phyloP scores from a whole-genome alignment of 2,797 vertebrate genomes.

The Ispidina lecontei region DNA sequence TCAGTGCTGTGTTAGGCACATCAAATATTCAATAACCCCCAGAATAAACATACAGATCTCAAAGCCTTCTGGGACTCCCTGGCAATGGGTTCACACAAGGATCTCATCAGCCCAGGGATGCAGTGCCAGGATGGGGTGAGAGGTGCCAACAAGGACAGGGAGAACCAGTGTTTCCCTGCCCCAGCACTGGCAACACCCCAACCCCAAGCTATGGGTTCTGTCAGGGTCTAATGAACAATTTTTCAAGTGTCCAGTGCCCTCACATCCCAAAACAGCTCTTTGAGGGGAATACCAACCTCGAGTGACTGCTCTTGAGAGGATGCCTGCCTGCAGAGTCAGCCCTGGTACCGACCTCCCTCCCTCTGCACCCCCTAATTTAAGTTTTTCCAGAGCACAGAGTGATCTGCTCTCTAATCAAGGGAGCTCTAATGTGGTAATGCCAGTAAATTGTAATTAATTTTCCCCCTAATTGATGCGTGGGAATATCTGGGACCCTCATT shows the following conservation, averaged over 20 bases:
- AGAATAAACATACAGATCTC: slow-evolving; percentile 27
- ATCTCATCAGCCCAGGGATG: not conserved
- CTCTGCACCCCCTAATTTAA: slow-evolving; percentile 8
- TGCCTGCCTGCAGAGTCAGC: not conserved
- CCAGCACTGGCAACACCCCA: not conserved
- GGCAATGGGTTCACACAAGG: not conserved
- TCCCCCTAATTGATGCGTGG: slow-evolving; percentile 79
- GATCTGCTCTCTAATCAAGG: slow-evolving; percentile 42
- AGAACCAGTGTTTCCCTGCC: not conserved
- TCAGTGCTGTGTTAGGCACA: not conserved
- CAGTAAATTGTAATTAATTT: slow-evolving; percentile 81
- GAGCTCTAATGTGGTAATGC: slow-evolving; percentile 68
- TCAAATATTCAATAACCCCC: slow-evolving; percentile 44
- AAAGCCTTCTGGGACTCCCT: not conserved
- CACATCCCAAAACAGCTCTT: not conserved
- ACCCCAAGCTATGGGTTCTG: rapidly evolving
- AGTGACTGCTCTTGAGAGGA: not conserved
- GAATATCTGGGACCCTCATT: slow-evolving; percentile 76
- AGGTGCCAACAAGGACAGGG: not conserved
- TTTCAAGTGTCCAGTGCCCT: not conserved
- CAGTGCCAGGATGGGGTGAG: not conserved
- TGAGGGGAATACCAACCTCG: not conserved
- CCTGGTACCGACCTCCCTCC: not conserved
- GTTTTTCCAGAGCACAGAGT: slow-evolving; percentile 28
- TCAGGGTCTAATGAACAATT: not conserved